These are phyloP conservation scores for Escarpia spicata DNA, from an alignment of 2,888 invertebrate genomes.

Conservation along the genomic window DNA sequence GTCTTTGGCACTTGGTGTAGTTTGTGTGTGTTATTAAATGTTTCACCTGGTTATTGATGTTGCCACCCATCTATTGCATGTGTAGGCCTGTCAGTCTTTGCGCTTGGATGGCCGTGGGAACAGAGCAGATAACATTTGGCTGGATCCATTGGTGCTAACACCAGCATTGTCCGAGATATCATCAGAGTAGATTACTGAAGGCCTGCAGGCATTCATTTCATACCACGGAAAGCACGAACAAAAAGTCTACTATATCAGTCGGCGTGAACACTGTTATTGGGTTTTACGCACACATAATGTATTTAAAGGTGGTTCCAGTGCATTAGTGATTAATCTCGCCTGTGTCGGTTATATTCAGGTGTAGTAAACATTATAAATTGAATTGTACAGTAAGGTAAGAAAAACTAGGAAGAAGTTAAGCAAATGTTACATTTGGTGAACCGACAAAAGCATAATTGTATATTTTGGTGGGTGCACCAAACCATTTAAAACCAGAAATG, in stretches of 20 bases:
- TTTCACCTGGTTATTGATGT: neutral
- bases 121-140: neutral
- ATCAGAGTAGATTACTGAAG: neutral
- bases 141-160: neutral
- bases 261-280: neutral
- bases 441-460: neutral
- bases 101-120: neutral
- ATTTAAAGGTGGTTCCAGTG: neutral
- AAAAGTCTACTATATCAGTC: neutral
- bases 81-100: neutral
- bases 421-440: neutral
- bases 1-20: neutral
- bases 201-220: neutral
- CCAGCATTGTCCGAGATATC: constrained; percentile 9
- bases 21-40: neutral
- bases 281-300: neutral
- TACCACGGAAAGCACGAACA: neutral
- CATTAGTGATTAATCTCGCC: neutral
- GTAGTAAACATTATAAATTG: neutral
- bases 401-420: neutral
- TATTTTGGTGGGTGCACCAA: no score
- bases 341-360: neutral
- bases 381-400: neutral
- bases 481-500: no score
- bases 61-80: neutral